Evolutionary conservation across 1,140 invertebrate genomes (phyloP).

Genomic region (Heliothis subflexa): DNA sequence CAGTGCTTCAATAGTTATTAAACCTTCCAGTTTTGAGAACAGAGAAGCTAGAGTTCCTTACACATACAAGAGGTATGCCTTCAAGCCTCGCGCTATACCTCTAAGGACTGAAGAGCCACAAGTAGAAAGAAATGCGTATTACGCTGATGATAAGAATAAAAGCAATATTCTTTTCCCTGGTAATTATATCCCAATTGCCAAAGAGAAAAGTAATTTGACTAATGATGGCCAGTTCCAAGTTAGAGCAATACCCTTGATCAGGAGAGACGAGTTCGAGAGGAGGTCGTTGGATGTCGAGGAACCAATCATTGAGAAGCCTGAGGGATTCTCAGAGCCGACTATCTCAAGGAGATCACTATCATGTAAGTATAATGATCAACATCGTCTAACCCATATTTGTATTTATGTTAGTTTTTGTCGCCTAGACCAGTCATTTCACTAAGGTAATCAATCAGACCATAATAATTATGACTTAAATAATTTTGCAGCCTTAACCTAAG

Average conservation of each 20-base stretch:
- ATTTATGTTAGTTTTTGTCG: background rate
- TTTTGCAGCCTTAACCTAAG: too few species aligned
- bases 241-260: constrained; percentile 73
- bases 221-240: constrained; percentile 66
- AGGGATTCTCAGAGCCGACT: constrained; percentile 63
- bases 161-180: constrained; percentile 80
- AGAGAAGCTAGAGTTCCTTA: constrained; percentile 56
- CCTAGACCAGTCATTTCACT: too few species aligned
- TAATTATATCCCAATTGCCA: constrained; percentile 82
- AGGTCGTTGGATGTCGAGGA: constrained; percentile 72
- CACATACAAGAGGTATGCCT: constrained; percentile 62
- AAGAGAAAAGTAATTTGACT: constrained; percentile 75
- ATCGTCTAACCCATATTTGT: background rate
- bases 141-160: constrained; percentile 70
- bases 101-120: constrained; percentile 60
- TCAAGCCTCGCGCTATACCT: constrained; percentile 74
- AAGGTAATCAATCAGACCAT: too few species aligned
- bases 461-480: too few species aligned
- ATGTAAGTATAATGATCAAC: constrained; percentile 61
- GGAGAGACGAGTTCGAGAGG: constrained; percentile 67
- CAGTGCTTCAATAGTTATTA: constrained; percentile 70
- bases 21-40: constrained; percentile 59
- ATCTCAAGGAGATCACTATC: constrained; percentile 78
- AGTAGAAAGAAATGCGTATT: constrained; percentile 70
- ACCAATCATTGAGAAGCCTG: constrained; percentile 68